Evolutionary conservation across 2,888 invertebrate species (phyloP).

Genomic region (Aelia acuminata): DNA sequence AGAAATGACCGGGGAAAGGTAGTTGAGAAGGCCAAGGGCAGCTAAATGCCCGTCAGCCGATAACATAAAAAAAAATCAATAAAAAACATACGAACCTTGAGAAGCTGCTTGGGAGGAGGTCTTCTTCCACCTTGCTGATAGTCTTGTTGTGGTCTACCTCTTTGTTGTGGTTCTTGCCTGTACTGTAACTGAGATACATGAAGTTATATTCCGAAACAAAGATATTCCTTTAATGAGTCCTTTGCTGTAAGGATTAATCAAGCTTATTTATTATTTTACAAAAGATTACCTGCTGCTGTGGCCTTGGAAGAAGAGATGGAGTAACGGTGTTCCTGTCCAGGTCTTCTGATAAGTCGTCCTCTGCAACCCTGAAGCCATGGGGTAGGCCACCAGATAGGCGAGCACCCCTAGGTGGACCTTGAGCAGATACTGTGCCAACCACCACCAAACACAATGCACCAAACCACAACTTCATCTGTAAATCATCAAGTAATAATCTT

Average conservation of each 20-base stretch:
- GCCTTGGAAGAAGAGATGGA: conserved; percentile 65
- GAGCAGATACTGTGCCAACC: neutral
- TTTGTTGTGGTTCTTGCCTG: conserved; percentile 50
- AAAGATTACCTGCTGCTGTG: conserved; percentile 58
- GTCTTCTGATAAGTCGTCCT: conserved; percentile 67
- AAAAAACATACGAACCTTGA: conserved; percentile 4
- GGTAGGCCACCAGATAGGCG: conserved; percentile 65
- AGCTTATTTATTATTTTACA: no score
- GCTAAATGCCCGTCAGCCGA: no score
- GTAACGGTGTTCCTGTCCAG: conserved; percentile 66
- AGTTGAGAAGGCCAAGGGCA: no score
- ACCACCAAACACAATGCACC: neutral
- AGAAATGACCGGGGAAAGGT: no score
- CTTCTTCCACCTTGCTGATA: conserved; percentile 51
- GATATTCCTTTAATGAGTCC: no score
- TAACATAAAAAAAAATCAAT: neutral
- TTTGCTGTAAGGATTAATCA: no score
- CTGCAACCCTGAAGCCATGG: conserved; percentile 67
- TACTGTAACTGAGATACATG: conserved; percentile 14
- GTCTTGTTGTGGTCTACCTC: conserved; percentile 56
- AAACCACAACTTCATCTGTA: conserved; percentile 24
- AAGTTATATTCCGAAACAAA: no score
- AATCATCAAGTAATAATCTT: neutral
- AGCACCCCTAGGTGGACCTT: conserved; percentile 56
- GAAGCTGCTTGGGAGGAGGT: conserved; percentile 17